A percentile compares a stretch with the other conserved stretches of the same genome.
Conservation (phyloP, 2,113 vertebrate species). For the Gulo gulo region DNA sequence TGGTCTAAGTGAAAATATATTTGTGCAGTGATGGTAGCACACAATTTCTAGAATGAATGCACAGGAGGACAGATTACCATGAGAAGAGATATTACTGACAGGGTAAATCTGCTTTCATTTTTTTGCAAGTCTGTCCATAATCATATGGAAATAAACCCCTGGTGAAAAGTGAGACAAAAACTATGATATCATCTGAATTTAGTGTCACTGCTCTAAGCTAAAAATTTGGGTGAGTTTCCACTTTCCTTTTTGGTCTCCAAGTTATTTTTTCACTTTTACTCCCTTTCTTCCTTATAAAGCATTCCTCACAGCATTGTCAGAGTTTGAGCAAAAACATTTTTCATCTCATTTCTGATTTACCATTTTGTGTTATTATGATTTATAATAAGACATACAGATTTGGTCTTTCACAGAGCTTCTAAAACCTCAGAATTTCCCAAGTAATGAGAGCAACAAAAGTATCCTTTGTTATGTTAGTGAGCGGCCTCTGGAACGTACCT, state of each 20-base stretch:
- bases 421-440: background rate
- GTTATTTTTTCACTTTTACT: background rate
- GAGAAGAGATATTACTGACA: constrained; percentile 17
- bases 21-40: constrained; percentile 41
- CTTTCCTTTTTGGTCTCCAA: constrained; percentile 29
- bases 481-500: background rate
- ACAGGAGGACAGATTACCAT: constrained; percentile 56
- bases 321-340: constrained; percentile 1
- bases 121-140: constrained; percentile 50
- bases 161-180: constrained; percentile 48
- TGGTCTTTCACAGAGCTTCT: background rate
- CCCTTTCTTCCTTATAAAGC: background rate
- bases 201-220: background rate
- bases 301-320: background rate
- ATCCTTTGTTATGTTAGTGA: background rate
- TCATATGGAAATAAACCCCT: constrained; percentile 43
- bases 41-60: constrained; percentile 64
- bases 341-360: background rate
- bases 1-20: constrained; percentile 60
- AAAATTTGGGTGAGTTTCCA: background rate
- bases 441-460: background rate
- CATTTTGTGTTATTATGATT: background rate
- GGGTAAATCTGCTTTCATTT: constrained; percentile 61
- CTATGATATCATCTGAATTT: constrained; percentile 54
- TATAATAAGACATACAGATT: background rate